Base-by-base conservation (phyloP, 2,113 vertebrate species). In the Chascanopsetta lugubris region DNA sequence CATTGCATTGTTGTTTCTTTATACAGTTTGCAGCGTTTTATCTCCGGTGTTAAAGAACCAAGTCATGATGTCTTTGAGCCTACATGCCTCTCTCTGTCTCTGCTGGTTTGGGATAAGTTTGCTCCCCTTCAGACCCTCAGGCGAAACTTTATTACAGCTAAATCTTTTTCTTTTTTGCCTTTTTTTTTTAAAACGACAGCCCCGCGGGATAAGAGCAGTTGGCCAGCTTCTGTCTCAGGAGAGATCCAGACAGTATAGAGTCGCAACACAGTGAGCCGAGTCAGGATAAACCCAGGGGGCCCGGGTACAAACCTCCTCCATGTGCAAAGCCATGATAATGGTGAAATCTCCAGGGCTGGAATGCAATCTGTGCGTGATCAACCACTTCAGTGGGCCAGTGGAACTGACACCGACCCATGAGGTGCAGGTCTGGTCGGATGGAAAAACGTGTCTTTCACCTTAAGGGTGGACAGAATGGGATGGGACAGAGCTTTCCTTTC, bases 391-490 rank as follows among this genome's bases (percentile, higher is more conserved):
- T 9, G 47, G 49, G 22, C 55, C 12, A 46, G 10, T 61, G 76
- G 70, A 70, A 77, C 3, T 62, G 60, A 82, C 60, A 82, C 60
- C 57, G 51, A 20, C 58, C 42, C 58, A 54, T 13, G 18, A 71
- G 71, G 26, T 20, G 42, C 48, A 63, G 54, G 69, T 64, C 49
- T 65, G 60, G 49, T 79, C 42, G 49, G 46, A 27, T 77, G 53
- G 29, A 59, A 80, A 77, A 78, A 79, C 34, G 38, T 47, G 46
- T 53, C 12, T 67, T 55, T 83, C 60, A 83, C 64, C 63, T 73
- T 64, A 55, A 72, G 48, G 71, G 27, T n/a, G 46, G 36, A 79
- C 61, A 45, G 63, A 42, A 60, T 62, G 27, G 25, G 58, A 64
- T 26, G 53, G 40, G 58, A 36, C 27, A 61, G 25, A 65, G 42